Evolutionary conservation across 2,888 invertebrate genomes (phyloP), one percentile per base, ranked within the genome.

Genomic region (Eupithecia dodoneata): DNA sequence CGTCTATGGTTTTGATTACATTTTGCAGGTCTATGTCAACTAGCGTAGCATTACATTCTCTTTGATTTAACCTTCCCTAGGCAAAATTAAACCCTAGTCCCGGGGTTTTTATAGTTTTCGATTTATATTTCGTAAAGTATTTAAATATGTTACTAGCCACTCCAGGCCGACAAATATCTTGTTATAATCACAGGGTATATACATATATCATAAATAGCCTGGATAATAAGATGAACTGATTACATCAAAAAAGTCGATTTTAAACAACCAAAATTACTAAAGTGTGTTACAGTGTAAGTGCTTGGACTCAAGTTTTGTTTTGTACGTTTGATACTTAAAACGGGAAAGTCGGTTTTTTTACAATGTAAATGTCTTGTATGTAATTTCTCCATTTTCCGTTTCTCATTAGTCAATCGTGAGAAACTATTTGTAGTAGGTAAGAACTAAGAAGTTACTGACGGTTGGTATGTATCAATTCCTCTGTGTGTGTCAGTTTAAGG

Each of bases 361-460:
- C 47, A 74, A 76, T 80, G 76, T 79, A 76, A 73, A 18, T 49
- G 72, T 74, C 77, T 78, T 77, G 72, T 73, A 67, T 70, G 65
- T 72, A 77, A 70, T 80, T 78, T 80, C 78, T 78, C 77, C 45
- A 76, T 84, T 85, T 84, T 81, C 83, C 83, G 84, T 85, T 86
- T 82, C 81, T 77, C 83, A 80, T 81, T 79, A 77, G 47, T 80
- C 78, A 79, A 78, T 80, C 81, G 85, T 86, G 85, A 71, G 85
- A 84, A 83, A 75, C 76, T 67, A 75, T 79, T 74, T 55, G 41
- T 74, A 67, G 15, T 18, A 42, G 71, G 2, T 9, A 12, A 18
- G 45, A 30, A 12, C 18, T 71, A 76, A 71, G 66, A 75, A 73
- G 72, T 66, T 67, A 69, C 49, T 65, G 52, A 52, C 15, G 30